Conservation (phyloP, 1,140 invertebrate genomes). For the Grapholita molesta region DNA sequence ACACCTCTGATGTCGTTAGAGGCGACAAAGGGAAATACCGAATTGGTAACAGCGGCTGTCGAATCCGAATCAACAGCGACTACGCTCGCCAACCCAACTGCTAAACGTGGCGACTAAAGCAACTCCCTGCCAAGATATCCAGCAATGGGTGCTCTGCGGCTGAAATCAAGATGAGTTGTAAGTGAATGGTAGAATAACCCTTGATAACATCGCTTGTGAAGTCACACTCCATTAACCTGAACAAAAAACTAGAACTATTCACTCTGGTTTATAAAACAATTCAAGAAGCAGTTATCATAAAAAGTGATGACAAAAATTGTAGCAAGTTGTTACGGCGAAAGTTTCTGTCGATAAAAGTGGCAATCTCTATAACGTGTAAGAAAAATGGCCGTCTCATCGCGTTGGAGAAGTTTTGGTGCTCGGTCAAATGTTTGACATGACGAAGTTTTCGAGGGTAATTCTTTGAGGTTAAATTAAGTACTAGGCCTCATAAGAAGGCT, state of each 20-base stretch:
- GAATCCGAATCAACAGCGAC: too few relatives aligned
- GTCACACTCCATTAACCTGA: background rate
- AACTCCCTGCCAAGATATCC: too few relatives aligned
- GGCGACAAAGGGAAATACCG: too few relatives aligned
- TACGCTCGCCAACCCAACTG: too few relatives aligned
- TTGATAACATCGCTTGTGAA: background rate
- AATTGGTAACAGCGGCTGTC: too few relatives aligned
- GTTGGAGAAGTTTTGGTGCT: background rate
- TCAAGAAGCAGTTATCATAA: background rate
- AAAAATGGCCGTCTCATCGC: background rate
- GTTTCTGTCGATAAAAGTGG: background rate
- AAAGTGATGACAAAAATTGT: conserved; percentile 11
- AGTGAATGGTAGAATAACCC: background rate
- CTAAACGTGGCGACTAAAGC: too few relatives aligned
- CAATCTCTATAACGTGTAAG: conserved; percentile 13
- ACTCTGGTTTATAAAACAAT: conserved; percentile 2
- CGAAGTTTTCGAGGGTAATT: background rate
- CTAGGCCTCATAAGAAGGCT: too few relatives aligned
- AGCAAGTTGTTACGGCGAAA: background rate
- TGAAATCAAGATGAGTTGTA: background rate
- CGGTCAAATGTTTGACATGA: conserved; percentile 6
- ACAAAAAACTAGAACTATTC: background rate
- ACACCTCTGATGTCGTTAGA: too few relatives aligned
- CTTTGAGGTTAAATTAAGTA: background rate
- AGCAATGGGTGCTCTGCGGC: too few relatives aligned